phyloP scores from a whole-genome alignment of 2,888 invertebrate genomes.

The Machimus atricapillus region DNA sequence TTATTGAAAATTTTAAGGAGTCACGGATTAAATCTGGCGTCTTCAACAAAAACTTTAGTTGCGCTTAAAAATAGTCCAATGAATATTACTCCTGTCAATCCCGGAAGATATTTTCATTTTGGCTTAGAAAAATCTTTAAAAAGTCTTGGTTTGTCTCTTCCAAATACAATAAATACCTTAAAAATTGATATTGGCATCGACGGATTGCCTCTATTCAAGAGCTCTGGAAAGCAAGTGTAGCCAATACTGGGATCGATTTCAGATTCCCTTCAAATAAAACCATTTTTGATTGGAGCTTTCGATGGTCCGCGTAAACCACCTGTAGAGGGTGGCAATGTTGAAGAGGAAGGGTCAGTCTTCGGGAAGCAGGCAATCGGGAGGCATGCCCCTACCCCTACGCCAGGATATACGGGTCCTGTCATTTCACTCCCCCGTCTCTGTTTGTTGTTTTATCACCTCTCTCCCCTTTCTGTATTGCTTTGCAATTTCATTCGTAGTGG shows the following conservation, averaged over 20 bases:
- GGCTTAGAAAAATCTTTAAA: background rate
- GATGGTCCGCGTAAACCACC: background rate
- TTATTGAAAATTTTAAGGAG: background rate
- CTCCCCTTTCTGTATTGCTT: too few species aligned
- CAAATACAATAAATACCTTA: background rate
- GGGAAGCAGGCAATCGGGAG: too few species aligned
- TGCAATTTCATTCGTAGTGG: too few species aligned
- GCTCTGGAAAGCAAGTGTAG: conserved; percentile 16
- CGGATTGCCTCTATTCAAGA: conserved; percentile 11
- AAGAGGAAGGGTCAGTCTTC: too few species aligned
- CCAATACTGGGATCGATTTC: conserved; percentile 28
- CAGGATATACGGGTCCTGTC: too few species aligned
- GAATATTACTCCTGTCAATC: background rate
- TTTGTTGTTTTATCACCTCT: too few species aligned
- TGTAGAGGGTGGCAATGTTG: too few species aligned
- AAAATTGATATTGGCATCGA: background rate
- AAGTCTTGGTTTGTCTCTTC: background rate
- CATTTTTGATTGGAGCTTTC: conserved; percentile 10
- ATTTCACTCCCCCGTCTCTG: too few species aligned
- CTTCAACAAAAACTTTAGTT: background rate
- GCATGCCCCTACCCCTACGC: too few species aligned
- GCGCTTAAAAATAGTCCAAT: background rate
- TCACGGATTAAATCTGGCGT: background rate
- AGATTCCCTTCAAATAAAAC: background rate
- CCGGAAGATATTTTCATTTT: too few species aligned